A percentile compares a stretch with the other conserved stretches of the same genome.
Evolutionary conservation across 2,888 invertebrate species (phyloP).

Genomic region (Hylaea fasciaria): DNA sequence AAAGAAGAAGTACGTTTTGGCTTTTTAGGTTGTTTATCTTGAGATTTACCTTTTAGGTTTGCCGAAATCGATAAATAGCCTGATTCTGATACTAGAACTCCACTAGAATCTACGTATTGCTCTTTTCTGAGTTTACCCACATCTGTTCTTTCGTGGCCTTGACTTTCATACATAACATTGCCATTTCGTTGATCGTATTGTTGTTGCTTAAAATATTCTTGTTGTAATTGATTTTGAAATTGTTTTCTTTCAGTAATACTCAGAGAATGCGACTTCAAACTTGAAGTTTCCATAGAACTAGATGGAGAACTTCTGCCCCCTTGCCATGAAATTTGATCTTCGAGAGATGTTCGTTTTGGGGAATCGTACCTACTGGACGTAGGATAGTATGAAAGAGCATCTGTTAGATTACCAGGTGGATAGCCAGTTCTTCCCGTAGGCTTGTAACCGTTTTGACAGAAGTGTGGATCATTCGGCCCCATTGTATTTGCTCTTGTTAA

Average conservation of each 20-base stretch:
- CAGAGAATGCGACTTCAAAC: slow-evolving; percentile 84
- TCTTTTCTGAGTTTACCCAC: slow-evolving; percentile 71
- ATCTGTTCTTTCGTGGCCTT: slow-evolving; percentile 68
- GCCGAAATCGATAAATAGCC: slow-evolving; percentile 91
- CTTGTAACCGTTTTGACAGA: slow-evolving; percentile 88
- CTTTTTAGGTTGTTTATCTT: slow-evolving; percentile 87
- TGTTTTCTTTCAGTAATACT: slow-evolving; percentile 83
- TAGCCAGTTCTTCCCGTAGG: slow-evolving; percentile 87
- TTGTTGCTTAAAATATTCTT: slow-evolving; percentile 82
- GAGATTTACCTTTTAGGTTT: slow-evolving; percentile 83
- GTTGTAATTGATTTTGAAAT: slow-evolving; percentile 82
- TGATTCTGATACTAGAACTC: slow-evolving; percentile 90
- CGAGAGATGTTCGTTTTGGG: slow-evolving; percentile 82
- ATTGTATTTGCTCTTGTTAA: slow-evolving; percentile 86
- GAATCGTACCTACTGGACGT: slow-evolving; percentile 87
- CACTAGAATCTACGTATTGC: slow-evolving; percentile 74
- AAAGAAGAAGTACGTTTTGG: slow-evolving; percentile 89
- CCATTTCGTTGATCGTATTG: slow-evolving; percentile 83
- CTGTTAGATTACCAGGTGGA: slow-evolving; percentile 90
- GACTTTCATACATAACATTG: slow-evolving; percentile 69
- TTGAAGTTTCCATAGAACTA: slow-evolving; percentile 85
- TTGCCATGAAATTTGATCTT: slow-evolving; percentile 86
- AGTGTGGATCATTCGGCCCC: slow-evolving; percentile 79
- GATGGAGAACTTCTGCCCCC: slow-evolving; percentile 85
- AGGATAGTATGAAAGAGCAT: slow-evolving; percentile 93